Evolutionary conservation across 2,113 vertebrate genomes (phyloP), one percentile per base, ranked within the genome.

Genomic region (Syrrhaptes paradoxus): DNA sequence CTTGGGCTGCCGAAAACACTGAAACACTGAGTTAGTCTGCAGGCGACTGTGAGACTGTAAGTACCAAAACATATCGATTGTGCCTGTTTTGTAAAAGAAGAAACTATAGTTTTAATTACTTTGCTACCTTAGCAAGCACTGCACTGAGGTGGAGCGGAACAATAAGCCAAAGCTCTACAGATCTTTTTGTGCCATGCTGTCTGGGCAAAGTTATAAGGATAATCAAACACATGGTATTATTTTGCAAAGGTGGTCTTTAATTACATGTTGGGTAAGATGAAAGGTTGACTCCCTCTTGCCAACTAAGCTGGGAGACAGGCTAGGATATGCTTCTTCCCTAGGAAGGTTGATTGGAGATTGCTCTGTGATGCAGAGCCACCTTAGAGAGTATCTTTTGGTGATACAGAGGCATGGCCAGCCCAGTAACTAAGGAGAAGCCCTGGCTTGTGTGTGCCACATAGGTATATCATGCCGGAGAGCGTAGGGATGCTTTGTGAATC

Each of bases 401-500:
- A 32, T 52, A 1, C 1, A 24, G 67, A 74, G 74, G 34, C 55
- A 32, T 5, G 34, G 25, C 26, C 28, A 82, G 76, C 20, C 16
- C 41, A 46, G 46, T 57, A 58, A 43, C 48, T 49, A 28, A 34
- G 26, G 31, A 67, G n/a, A 72, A 80, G 5, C 26, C 43, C 52
- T 34, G 48, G 25, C 22, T 17, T 76, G 26, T 72, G 67, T 75
- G 19, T 83, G 58, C 43, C 48, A 29, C 8, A 4, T 5, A 11
- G 34, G 28, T 18, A 16, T 18, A 13, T 10, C 16, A 2, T 31
- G 17, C 43, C 32, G 45, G 43, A 49, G 67, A 49, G 13, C 4
- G 2, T 17, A 54, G 58, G 31, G 22, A 6, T 0, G 0, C 11
- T 61, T n/a, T 57, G 51, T 52, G 54, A 31, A 29, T 9, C 17